Percentiles rank a stretch among this genome's conserved stretches.
Evolutionary conservation across 1,140 invertebrate species (phyloP).

Genomic region (Gryllus bimaculatus): DNA sequence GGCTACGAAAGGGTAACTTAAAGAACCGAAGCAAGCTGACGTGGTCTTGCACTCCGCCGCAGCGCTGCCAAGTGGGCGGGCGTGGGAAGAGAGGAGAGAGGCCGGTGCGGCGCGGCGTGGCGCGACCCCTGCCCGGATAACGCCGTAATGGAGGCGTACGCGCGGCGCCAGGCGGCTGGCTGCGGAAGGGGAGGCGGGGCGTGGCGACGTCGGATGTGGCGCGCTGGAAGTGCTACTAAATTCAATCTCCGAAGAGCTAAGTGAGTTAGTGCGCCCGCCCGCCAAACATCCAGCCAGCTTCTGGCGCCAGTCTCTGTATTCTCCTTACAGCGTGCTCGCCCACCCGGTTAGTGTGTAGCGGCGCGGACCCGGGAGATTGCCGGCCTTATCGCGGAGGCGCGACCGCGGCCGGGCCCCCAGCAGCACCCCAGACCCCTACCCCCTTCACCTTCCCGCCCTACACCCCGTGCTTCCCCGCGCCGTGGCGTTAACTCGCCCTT

Average conservation of each 20-base stretch:
- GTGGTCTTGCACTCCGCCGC: no score
- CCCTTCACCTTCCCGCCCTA: no score
- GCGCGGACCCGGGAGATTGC: not conserved
- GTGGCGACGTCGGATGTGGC: not conserved
- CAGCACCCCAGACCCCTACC: no score
- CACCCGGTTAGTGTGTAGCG: not conserved
- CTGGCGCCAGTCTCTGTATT: not conserved
- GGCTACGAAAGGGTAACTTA: no score
- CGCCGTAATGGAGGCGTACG: not conserved
- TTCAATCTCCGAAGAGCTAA: conserved; percentile 4
- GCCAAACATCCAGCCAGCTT: not conserved
- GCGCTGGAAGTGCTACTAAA: not conserved
- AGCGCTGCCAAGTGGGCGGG: no score
- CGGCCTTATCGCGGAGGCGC: no score
- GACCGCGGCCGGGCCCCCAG: no score
- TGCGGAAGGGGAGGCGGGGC: not conserved
- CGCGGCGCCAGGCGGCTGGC: not conserved
- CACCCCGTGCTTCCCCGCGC: no score
- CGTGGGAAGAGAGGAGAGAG: no score
- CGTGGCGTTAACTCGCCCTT: no score
- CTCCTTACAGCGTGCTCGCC: not conserved
- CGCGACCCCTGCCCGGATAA: not conserved
- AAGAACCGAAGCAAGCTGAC: no score
- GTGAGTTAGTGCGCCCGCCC: not conserved
- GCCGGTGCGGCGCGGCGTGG: no score